A percentile compares a stretch with the other conserved stretches of the same genome.
Conservation (phyloP, 2,113 vertebrate species). For the Pao palembangensis region DNA sequence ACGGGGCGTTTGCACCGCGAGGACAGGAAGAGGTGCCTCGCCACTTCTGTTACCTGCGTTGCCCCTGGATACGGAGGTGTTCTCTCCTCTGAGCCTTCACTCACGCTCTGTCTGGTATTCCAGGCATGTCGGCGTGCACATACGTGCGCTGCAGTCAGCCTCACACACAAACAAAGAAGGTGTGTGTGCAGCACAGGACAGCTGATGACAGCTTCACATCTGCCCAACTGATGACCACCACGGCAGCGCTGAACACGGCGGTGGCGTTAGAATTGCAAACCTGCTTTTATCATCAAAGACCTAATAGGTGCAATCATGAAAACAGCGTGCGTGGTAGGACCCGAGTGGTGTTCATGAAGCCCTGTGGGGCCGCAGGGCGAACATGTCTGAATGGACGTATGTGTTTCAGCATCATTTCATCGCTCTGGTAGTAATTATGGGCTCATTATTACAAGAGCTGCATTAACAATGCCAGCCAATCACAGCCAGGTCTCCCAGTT, state of each 20-base stretch:
- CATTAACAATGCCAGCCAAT: neutral
- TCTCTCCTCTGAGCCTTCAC: constrained; percentile 23
- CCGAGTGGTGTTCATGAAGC: constrained; percentile 12
- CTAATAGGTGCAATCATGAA: constrained; percentile 12
- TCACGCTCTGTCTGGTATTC: constrained; percentile 42
- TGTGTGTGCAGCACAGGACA: no score
- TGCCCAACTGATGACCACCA: no score
- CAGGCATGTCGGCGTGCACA: constrained; percentile 27
- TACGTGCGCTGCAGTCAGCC: neutral
- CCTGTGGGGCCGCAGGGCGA: neutral
- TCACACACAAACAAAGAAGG: neutral
- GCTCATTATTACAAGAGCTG: neutral
- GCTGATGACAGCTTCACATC: no score
- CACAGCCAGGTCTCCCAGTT: no score
- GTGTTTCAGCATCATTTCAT: neutral
- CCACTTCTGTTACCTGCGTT: constrained; percentile 48
- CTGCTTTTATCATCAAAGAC: constrained; percentile 8
- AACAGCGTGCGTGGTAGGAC: constrained; percentile 28
- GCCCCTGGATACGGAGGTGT: constrained; percentile 48
- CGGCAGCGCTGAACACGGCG: constrained; percentile 23
- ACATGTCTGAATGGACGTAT: neutral
- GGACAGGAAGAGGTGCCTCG: neutral
- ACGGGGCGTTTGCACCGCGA: no score
- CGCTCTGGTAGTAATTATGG: neutral
- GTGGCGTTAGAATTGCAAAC: constrained; percentile 8